Percentiles rank a stretch among this genome's conserved stretches.
Evolutionary conservation across 2,797 vertebrate species (phyloP).

Genomic region (Sebastes iracundus): DNA sequence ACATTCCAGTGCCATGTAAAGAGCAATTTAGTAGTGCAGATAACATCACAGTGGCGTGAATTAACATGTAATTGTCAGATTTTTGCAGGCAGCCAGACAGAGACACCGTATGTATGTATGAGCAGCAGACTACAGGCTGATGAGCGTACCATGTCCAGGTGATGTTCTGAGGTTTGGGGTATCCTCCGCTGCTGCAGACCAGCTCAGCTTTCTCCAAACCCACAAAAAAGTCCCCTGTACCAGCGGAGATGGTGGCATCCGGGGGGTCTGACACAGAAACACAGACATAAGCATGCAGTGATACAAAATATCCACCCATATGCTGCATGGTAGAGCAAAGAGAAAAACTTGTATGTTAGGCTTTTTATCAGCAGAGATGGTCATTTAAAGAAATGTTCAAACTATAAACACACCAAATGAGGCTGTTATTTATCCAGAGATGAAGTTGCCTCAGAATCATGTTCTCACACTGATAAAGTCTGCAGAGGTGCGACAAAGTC

Average conservation of each 20-base stretch:
- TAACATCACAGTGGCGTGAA: constrained; percentile 14
- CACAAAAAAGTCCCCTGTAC: constrained; percentile 48
- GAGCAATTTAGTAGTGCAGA: constrained; percentile 20
- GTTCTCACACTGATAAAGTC: not conserved
- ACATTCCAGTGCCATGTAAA: constrained; percentile 52
- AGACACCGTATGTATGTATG: not conserved
- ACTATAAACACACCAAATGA: not conserved
- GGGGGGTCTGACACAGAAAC: constrained; percentile 77
- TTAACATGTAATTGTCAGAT: constrained; percentile 36
- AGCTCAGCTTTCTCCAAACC: constrained; percentile 74
- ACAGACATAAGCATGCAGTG: constrained; percentile 5
- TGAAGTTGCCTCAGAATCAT: not conserved
- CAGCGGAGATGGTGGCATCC: constrained; percentile 65
- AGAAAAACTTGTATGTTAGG: not conserved
- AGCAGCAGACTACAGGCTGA: constrained; percentile 8
- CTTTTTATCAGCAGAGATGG: not conserved
- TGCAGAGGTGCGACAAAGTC: not conserved
- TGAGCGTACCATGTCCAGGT: constrained; percentile 80
- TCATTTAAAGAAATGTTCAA: not conserved
- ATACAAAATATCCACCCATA: not conserved
- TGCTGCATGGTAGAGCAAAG: not conserved
- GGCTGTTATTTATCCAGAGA: not conserved
- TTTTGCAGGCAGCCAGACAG: constrained; percentile 7
- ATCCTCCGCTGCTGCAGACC: constrained; percentile 66
- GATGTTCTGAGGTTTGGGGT: constrained; percentile 75